Percentiles rank a stretch among this genome's conserved stretches.
Evolutionary conservation across 2,797 vertebrate genomes (phyloP).

Genomic region (Coregonus ussuriensis): DNA sequence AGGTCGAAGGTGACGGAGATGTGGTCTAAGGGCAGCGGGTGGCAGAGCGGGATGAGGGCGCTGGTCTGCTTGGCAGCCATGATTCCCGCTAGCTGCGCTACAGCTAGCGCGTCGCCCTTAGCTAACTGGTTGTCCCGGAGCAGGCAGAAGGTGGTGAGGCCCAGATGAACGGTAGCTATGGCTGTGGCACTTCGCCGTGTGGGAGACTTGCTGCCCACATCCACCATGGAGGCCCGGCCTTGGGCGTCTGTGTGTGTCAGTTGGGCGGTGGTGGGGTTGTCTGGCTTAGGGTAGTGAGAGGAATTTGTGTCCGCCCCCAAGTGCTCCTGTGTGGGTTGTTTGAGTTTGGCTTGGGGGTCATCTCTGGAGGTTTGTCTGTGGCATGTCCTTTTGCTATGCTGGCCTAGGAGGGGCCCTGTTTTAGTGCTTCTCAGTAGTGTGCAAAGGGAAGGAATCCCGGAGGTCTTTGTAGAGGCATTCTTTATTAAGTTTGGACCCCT

Average conservation of each 20-base stretch:
- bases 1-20: slow-evolving; percentile 72
- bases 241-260: slow-evolving; percentile 85
- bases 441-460: slow-evolving; percentile 21
- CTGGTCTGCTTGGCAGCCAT: slow-evolving; percentile 92
- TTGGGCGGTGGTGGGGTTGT: slow-evolving; percentile 23
- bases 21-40: slow-evolving; percentile 84
- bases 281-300: background rate
- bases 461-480: slow-evolving; percentile 4
- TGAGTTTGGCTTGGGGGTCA: slow-evolving; percentile 1
- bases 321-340: background rate
- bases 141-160: slow-evolving; percentile 81
- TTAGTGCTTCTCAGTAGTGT: slow-evolving; percentile 44
- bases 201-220: slow-evolving; percentile 82
- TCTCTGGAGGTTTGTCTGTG: slow-evolving; percentile 38
- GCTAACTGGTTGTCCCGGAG: slow-evolving; percentile 85
- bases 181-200: slow-evolving; percentile 83
- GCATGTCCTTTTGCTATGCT: slow-evolving; percentile 33
- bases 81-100: slow-evolving; percentile 92
- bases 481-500: background rate
- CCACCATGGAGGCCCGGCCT: slow-evolving; percentile 90
- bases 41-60: slow-evolving; percentile 91
- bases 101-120: slow-evolving; percentile 90
- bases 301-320: background rate
- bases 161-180: slow-evolving; percentile 72
- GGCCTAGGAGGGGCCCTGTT: slow-evolving; percentile 11